Conservation (phyloP, 2,888 invertebrate genomes). For the Eupelmus urozonus region DNA sequence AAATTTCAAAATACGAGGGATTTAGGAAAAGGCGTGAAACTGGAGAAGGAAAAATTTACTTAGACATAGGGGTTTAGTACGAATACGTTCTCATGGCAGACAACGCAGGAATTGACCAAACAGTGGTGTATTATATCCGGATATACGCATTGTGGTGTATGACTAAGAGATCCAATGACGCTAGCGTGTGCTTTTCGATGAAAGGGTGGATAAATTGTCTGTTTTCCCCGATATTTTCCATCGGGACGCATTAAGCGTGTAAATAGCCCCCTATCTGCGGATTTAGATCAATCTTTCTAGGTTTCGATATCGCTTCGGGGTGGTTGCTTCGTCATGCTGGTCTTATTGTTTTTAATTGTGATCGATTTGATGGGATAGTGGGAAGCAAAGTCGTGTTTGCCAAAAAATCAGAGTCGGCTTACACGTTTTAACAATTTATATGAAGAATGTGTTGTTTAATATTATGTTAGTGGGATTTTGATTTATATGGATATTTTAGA, state of each 20-base stretch:
- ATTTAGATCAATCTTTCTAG: conserved; percentile 39
- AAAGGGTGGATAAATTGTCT: conserved; percentile 24
- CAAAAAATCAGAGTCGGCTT: no score
- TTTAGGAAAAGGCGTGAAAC: no score
- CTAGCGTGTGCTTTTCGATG: background rate
- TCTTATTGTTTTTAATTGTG: no score
- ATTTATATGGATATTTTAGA: no score
- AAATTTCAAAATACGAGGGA: background rate
- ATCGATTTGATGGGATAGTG: no score
- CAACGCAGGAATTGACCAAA: conserved; percentile 12
- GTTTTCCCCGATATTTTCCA: conserved; percentile 28
- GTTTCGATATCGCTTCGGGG: conserved; percentile 18
- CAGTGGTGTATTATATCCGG: background rate
- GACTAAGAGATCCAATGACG: conserved; percentile 4
- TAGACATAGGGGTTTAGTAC: background rate
- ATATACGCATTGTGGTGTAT: background rate
- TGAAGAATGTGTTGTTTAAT: no score
- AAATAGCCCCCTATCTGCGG: conserved; percentile 34
- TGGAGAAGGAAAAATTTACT: no score
- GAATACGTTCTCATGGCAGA: background rate
- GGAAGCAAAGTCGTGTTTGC: no score
- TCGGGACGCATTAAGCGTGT: conserved; percentile 40
- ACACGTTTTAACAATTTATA: no score
- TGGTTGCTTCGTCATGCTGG: conserved; percentile 13
- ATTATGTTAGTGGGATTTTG: no score